Evolutionary conservation across 2,797 vertebrate genomes (phyloP).

Genomic region (Loris lydekkerianus): DNA sequence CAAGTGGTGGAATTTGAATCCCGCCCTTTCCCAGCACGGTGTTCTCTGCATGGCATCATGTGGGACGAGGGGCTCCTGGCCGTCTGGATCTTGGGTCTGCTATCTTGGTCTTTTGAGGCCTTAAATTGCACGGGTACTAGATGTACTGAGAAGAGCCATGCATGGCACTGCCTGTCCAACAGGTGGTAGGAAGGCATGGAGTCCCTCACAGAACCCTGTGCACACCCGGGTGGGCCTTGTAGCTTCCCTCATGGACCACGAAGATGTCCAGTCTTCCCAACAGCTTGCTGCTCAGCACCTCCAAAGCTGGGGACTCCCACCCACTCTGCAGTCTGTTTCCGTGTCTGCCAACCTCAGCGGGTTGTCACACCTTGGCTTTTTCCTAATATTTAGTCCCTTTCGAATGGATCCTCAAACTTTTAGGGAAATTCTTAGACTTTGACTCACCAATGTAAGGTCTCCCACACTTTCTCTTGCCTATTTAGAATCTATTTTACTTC

Average conservation of each 20-base stretch:
- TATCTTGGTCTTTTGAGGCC: background rate
- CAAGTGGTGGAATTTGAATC: background rate
- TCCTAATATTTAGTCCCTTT: background rate
- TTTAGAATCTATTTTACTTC: background rate
- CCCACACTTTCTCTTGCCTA: background rate
- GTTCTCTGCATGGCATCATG: background rate
- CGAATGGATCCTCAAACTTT: background rate
- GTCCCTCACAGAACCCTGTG: background rate
- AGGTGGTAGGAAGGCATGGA: background rate
- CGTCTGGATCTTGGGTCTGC: no score
- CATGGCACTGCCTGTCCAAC: background rate
- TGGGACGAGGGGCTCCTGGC: background rate
- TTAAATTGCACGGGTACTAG: background rate
- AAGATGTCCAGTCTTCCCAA: background rate
- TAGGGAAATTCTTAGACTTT: background rate
- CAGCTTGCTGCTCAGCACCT: background rate
- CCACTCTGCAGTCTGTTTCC: fast-evolving
- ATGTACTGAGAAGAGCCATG: background rate
- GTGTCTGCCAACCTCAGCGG: fast-evolving
- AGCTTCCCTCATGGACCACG: background rate
- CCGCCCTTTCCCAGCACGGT: background rate
- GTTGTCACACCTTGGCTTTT: background rate
- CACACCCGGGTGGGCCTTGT: background rate
- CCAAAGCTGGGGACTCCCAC: background rate
- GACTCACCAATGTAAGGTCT: background rate